Evolutionary conservation across 2,888 invertebrate species (phyloP), one percentile per base, ranked within the genome.

Genomic region (Camponotus fellah): DNA sequence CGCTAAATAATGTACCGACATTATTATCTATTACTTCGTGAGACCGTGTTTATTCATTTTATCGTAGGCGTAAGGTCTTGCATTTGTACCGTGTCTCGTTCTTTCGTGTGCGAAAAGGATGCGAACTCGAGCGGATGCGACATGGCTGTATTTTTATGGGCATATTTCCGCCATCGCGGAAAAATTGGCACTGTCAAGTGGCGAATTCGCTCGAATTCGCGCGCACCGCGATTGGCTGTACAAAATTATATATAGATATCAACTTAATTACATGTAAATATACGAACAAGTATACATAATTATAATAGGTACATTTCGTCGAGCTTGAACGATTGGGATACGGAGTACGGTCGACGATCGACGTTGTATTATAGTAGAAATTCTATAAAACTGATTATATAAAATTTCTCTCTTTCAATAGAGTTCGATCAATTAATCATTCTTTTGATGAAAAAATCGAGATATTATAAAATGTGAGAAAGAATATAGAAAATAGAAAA

Each of bases 61-160:
- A 46, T 82, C 75, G 85, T 88, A 90, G 90, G 87, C 86, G 86
- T 94, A 94, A 94, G 92, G 92, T 94, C 92, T 53, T 92, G 93
- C 92, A 92, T 94, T 94, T 94, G 94, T 94, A 94, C 94, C 94
- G 93, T 93, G 88, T 92, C 91, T 92, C 91, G 91, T 89, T 85
- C 90, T 89, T 34, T 88, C 87, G 86, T 83, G 76, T 88, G 83
- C 83, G 69, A 60, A 40, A 26, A 26, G 26, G 26, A 26, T 26
- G 26, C 26, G 26, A 40, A 88, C 89, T 90, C 89, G 88, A 91
- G 83, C 86, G 82, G 56, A 76, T 58, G 81, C 84, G 68, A 66
- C 65, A 69, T 43, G 71, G n/a, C 9, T 6, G 40, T 32, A 62
- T 74, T 74, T 62, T 74, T 40, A 26, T 58, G 62, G 56, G 56